Percentiles rank a stretch among this genome's conserved stretches.
Evolutionary conservation across 2,113 vertebrate genomes (phyloP).

Genomic region (Bubalus kerabau): DNA sequence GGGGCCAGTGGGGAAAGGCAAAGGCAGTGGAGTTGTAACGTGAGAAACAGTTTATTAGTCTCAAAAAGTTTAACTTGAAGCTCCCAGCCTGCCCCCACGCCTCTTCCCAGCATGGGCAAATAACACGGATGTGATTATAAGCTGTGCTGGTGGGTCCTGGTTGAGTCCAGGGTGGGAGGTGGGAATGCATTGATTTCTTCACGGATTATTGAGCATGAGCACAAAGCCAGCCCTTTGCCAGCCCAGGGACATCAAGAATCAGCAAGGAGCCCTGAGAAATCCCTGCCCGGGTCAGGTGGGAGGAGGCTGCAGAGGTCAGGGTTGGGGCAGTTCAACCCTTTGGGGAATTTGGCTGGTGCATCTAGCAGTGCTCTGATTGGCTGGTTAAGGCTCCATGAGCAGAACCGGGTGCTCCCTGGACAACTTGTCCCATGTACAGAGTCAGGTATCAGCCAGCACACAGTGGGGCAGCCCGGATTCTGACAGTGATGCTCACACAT

Average conservation of each 20-base stretch:
- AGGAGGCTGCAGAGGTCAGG: neutral
- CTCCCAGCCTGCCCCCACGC: neutral
- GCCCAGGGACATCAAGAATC: neutral
- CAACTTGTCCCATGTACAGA: neutral
- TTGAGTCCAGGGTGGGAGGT: neutral
- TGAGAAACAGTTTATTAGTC: neutral
- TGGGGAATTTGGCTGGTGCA: neutral
- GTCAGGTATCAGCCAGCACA: neutral
- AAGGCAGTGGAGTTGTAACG: neutral
- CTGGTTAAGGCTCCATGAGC: neutral
- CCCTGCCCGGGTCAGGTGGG: neutral
- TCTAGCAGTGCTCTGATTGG: neutral
- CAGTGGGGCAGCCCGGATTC: neutral
- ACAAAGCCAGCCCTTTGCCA: neutral
- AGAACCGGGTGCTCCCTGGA: neutral
- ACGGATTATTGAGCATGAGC: neutral
- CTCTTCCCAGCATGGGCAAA: neutral
- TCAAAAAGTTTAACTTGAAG: constrained; percentile 41
- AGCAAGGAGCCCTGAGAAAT: neutral
- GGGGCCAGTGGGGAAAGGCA: neutral
- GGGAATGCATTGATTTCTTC: neutral
- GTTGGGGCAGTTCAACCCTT: neutral
- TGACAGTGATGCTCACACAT: fast-evolving
- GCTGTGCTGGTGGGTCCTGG: neutral
- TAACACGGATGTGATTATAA: neutral